Evolutionary conservation across 2,888 invertebrate genomes (phyloP).

Genomic region (Ectropis crepuscularia): DNA sequence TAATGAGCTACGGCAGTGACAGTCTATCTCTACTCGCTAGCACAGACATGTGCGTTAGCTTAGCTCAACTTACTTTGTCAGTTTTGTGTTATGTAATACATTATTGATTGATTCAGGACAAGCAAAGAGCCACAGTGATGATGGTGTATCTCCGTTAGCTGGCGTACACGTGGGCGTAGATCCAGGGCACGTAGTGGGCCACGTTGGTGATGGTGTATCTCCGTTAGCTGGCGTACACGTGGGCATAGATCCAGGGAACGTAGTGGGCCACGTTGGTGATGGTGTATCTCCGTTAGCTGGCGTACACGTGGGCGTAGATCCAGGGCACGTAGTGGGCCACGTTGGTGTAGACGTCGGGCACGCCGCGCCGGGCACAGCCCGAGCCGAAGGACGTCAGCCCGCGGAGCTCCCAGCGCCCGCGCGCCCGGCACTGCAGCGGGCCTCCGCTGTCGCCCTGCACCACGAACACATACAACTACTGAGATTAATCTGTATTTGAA

Average conservation of each 20-base stretch:
- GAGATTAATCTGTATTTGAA: too few species aligned
- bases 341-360: constrained; percentile 94
- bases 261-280: too few species aligned
- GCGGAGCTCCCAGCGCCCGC: constrained; percentile 94
- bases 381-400: constrained; percentile 97
- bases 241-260: too few species aligned
- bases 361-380: constrained; percentile 94
- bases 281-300: constrained; percentile 53
- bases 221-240: constrained; percentile 64
- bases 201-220: constrained; percentile 90
- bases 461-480: too few species aligned
- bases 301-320: constrained; percentile 86
- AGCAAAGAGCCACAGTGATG: too few species aligned
- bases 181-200: constrained; percentile 94
- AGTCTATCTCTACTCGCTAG: too few species aligned
- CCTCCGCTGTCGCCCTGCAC: constrained; percentile 95
- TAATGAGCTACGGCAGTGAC: too few species aligned
- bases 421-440: constrained; percentile 92
- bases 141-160: constrained; percentile 48
- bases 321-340: constrained; percentile 93
- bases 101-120: too few species aligned
- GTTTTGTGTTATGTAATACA: too few species aligned
- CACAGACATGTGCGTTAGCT: too few species aligned
- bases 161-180: constrained; percentile 79
- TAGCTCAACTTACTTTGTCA: too few species aligned